phyloP scores from a whole-genome alignment of 2,888 invertebrate species.

The Drosophila niveifrons region DNA sequence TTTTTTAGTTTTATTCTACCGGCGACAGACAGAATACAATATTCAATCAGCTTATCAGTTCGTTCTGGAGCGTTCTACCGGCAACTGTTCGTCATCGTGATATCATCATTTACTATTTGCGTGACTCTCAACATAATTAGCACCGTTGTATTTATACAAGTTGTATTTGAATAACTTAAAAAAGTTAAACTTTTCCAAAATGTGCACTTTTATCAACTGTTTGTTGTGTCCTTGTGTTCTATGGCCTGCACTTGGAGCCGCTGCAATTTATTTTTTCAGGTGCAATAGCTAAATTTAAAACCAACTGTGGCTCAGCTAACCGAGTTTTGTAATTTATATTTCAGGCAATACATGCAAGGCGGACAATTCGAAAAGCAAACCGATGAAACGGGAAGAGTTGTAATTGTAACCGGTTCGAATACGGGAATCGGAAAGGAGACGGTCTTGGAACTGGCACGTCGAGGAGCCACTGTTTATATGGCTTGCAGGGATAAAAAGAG shows the following conservation, averaged over 20 bases:
- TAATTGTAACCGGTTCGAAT: slow-evolving; percentile 93
- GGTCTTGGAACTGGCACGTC: slow-evolving; percentile 89
- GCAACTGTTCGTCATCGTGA: not conserved
- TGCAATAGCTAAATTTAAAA: not conserved
- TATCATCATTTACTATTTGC: not conserved
- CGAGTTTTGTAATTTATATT: not conserved
- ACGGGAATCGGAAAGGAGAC: slow-evolving; percentile 93
- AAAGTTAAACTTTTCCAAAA: not conserved
- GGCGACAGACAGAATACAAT: not conserved
- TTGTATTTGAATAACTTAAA: not conserved
- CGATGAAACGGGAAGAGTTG: slow-evolving; percentile 88
- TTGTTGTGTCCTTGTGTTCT: slow-evolving; percentile 13
- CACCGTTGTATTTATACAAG: not conserved
- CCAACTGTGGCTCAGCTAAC: slow-evolving; percentile 1
- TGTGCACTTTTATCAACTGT: slow-evolving; percentile 18
- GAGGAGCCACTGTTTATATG: slow-evolving; percentile 93
- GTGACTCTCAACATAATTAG: not conserved
- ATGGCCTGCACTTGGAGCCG: slow-evolving; percentile 18
- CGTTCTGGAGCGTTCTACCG: slow-evolving; percentile 3
- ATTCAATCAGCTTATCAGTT: not conserved
- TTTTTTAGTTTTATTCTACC: not conserved
- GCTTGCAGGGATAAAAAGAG: slow-evolving; percentile 92
- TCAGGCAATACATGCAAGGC: slow-evolving; percentile 86
- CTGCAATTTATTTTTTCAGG: slow-evolving; percentile 40
- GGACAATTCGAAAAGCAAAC: slow-evolving; percentile 87